These are phyloP conservation scores for Erythrolamprus reginae DNA, from an alignment of 2,113 vertebrate species.

Conservation along the genomic window DNA sequence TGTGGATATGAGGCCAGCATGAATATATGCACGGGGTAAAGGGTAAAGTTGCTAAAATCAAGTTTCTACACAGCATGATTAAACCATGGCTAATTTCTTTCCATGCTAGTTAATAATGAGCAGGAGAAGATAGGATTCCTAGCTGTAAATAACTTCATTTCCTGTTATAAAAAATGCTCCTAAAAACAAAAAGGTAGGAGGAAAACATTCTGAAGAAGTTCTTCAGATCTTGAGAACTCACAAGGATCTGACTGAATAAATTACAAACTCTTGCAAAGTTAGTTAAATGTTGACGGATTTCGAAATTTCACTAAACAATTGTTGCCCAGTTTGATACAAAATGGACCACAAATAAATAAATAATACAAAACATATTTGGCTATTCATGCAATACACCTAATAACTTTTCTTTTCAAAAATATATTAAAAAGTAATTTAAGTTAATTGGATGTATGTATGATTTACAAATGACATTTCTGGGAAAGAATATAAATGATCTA, in stretches of 20 bases:
- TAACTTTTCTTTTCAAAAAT: not conserved
- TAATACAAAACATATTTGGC: not conserved
- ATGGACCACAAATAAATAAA: not conserved
- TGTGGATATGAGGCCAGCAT: not conserved
- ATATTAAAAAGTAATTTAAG: not conserved
- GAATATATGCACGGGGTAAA: not conserved
- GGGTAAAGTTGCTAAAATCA: not conserved
- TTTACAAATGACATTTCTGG: not conserved
- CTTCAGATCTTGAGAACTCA: not conserved
- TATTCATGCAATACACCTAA: not conserved
- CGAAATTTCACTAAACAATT: not conserved
- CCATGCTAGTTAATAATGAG: not conserved
- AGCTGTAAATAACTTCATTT: not conserved
- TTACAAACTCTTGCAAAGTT: not conserved
- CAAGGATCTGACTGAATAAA: not conserved
- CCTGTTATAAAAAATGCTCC: not conserved
- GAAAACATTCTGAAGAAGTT: not conserved
- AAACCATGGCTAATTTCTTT: not conserved
- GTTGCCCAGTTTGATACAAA: not conserved
- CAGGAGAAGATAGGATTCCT: not conserved
- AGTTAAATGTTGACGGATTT: not conserved
- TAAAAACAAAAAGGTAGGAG: not conserved
- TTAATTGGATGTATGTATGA: not conserved
- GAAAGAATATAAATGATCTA: not conserved
- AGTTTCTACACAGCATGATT: not conserved